Conservation (phyloP, 2,797 vertebrate genomes). For the Hydrophis major region DNA sequence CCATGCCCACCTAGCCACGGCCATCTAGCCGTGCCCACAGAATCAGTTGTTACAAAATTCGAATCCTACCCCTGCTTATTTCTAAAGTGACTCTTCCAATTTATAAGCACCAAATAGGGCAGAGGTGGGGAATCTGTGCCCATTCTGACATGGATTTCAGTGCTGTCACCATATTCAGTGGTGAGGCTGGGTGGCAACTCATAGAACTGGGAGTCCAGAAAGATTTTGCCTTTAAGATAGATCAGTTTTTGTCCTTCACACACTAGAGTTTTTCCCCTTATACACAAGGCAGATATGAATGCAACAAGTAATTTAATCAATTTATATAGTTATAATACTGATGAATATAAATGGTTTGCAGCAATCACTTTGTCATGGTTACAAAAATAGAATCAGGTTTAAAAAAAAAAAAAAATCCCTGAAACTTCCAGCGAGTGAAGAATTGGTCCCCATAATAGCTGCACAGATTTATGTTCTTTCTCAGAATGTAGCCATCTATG, state of each 20-base stretch:
- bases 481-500: background rate
- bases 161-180: background rate
- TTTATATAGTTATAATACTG: background rate
- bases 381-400: background rate
- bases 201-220: background rate
- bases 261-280: background rate
- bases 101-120: background rate
- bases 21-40: no score
- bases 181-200: background rate
- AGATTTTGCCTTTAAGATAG: background rate
- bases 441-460: background rate
- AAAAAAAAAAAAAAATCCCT: conserved; percentile 2
- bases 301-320: conserved; percentile 1
- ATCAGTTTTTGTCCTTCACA: background rate
- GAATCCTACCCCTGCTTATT: background rate
- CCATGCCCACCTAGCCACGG: no score
- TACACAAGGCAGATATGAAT: background rate
- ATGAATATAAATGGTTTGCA: background rate
- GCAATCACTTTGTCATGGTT: conserved; percentile 1
- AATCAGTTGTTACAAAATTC: no score
- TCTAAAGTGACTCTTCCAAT: background rate
- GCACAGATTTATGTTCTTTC: background rate
- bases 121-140: background rate
- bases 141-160: background rate
- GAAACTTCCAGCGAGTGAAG: conserved; percentile 2